These are phyloP conservation scores for Ellobium chinense DNA, from an alignment of 2,888 invertebrate genomes.

Conservation along the genomic window DNA sequence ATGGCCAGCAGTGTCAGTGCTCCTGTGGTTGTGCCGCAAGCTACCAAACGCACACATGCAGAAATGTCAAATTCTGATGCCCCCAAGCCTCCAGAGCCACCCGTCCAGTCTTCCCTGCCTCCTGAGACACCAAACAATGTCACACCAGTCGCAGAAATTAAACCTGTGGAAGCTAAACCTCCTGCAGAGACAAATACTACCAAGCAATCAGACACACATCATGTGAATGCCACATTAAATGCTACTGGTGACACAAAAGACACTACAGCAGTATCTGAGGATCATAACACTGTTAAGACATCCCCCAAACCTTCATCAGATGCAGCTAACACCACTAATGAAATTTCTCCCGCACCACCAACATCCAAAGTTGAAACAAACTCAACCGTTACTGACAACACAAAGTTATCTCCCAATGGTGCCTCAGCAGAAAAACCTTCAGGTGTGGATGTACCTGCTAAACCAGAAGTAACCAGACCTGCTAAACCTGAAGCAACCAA, in stretches of 20 bases:
- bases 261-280: neutral
- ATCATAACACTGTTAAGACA: neutral
- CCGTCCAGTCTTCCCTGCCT: neutral
- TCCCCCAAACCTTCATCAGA: neutral
- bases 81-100: neutral
- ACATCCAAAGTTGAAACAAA: neutral
- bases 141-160: neutral
- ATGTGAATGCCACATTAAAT: neutral
- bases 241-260: neutral
- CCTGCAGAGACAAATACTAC: neutral
- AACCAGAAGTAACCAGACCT: neutral
- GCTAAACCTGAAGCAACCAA: neutral
- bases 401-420: neutral
- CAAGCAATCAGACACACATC: neutral
- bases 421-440: neutral
- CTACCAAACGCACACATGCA: conserved; percentile 32
- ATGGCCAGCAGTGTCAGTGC: conserved; percentile 41
- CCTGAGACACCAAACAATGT: neutral
- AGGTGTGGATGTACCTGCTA: neutral
- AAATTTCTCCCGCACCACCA: neutral
- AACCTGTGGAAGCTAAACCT: conserved; percentile 7
- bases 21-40: conserved; percentile 32
- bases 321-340: neutral
- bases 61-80: conserved; percentile 21
- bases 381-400: neutral